A percentile compares a stretch with the other conserved stretches of the same genome.
Conservation (phyloP, 2,888 invertebrate genomes). For the Polydrusus cervinus region DNA sequence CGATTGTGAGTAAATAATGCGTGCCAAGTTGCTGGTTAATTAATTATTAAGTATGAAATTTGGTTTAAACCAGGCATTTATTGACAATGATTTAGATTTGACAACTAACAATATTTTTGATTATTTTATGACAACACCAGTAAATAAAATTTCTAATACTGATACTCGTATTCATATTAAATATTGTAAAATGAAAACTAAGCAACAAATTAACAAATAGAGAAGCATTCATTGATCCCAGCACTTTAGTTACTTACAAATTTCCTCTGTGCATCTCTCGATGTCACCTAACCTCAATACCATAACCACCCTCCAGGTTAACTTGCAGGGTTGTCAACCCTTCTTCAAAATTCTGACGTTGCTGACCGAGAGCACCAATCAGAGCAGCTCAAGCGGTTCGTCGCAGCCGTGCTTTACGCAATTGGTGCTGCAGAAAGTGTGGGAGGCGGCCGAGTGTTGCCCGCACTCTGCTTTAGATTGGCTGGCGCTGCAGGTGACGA, state of each 20-base stretch:
- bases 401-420: slow-evolving; percentile 94
- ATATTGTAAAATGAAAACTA: too few relatives aligned
- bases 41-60: too few relatives aligned
- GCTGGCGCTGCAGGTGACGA: slow-evolving; percentile 88
- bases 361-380: slow-evolving; percentile 81
- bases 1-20: too few relatives aligned
- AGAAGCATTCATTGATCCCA: too few relatives aligned
- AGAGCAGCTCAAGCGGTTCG: slow-evolving; percentile 75
- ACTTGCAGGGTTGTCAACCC: slow-evolving; percentile 83
- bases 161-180: too few relatives aligned
- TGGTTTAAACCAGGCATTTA: too few relatives aligned
- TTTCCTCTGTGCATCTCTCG: neutral
- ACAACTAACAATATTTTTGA: too few relatives aligned
- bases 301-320: slow-evolving; percentile 53
- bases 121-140: too few relatives aligned
- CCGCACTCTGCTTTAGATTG: slow-evolving; percentile 95
- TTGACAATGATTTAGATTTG: too few relatives aligned
- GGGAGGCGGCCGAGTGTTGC: slow-evolving; percentile 92
- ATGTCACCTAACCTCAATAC: slow-evolving; percentile 23
- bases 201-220: too few relatives aligned
- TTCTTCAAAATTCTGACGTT: slow-evolving; percentile 94
- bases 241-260: neutral
- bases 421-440: slow-evolving; percentile 88
- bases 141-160: too few relatives aligned
- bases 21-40: too few relatives aligned